These are phyloP conservation scores for Perodicticus potto DNA, from an alignment of 2,797 vertebrate species.

Conservation along the genomic window DNA sequence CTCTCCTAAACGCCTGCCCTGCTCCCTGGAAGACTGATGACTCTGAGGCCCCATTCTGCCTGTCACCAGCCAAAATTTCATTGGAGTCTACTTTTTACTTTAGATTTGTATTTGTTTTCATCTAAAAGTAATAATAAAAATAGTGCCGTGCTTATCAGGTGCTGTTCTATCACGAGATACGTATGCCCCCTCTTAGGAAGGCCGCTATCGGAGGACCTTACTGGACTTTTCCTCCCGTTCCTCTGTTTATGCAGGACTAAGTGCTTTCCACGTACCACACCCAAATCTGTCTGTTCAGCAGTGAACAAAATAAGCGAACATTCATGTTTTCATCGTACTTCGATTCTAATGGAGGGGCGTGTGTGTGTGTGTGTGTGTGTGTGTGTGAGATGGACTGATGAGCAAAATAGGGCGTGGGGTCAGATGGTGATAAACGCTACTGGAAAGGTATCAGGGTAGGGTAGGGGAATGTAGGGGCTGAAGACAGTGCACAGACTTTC, in stretches of 20 bases:
- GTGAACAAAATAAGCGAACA: background rate
- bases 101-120: background rate
- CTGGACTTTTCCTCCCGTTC: background rate
- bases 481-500: background rate
- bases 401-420: background rate
- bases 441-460: background rate
- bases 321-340: background rate
- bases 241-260: background rate
- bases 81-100: background rate
- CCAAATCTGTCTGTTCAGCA: background rate
- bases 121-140: background rate
- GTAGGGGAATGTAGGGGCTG: background rate
- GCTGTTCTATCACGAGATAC: background rate
- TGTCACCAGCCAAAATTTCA: background rate
- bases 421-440: background rate
- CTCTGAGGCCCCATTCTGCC: background rate
- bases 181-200: background rate
- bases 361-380: background rate
- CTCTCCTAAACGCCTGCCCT: background rate
- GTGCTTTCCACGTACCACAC: background rate
- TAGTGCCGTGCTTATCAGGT: background rate
- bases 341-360: background rate
- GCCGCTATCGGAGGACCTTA: background rate
- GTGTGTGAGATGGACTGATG: background rate
- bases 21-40: background rate